Evolutionary conservation across 2,113 vertebrate species (phyloP), one percentile per base, ranked within the genome.

Genomic region (Gadus chalcogrammus): DNA sequence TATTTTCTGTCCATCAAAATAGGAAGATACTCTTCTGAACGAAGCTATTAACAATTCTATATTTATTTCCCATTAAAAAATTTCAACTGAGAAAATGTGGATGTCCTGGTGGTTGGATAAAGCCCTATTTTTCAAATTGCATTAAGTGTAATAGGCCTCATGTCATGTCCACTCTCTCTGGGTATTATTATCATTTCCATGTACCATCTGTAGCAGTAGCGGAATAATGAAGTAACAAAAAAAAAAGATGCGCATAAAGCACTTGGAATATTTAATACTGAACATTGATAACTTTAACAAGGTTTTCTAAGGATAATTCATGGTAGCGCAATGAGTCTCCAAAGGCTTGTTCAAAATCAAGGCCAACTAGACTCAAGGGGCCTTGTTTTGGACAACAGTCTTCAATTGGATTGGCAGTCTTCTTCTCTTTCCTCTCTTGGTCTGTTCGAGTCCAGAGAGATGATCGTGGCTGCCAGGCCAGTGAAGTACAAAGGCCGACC

Each of bases 381-480:
- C 64, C 5, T 15, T 13, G 56, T 56, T 74, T 61, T 61, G 61
- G 7, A 31, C 55, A 64, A 73, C 22, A 64, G 42, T 48, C 52
- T 67, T 65, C 55, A 65, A 4, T 35, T 13, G 64, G 5, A 72
- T 31, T 68, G 48, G 60, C 52, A 69, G 52, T 65, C 68, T 64
- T 4, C 28, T 64, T 3, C 28, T 56, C 20, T 16, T 6, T 63
- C 59, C 35, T 0, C 15, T 58, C 55, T 58, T n/a, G 15, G 15
- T n/a, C 55, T 58, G 15, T n/a, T 17, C n/a, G 55, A 16, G 24
- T 65, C 84, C 72, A 3, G 0, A 27, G 84, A 38, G 24, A 82
- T 78, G 62, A 64, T 53, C 71, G 82, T n/a, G 24, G 67, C 68
- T 79, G 81, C 84, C 82, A 88, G 72, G 82, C 84, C 71, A 69